Base-by-base conservation (phyloP, 2,113 vertebrate species). In the Bujurquina vittata region DNA sequence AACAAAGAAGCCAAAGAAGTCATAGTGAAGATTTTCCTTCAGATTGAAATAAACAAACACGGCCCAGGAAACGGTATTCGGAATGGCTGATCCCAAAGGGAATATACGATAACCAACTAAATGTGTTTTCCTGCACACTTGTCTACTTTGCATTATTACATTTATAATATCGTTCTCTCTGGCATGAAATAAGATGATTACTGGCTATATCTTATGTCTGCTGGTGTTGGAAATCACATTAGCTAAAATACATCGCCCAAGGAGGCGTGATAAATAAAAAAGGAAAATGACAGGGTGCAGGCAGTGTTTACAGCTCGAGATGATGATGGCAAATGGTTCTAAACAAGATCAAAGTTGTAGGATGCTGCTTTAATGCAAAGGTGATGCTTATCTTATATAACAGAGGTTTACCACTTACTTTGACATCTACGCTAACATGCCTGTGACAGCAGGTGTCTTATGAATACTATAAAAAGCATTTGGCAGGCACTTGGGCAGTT, bases 91-190 rank as follows among this genome's bases (percentile, higher is more conserved):
- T 55, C 69, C 57, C 52, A 31, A 8, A 52, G 63, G 54, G 23
- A 83, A 80, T 46, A 49, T 18, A 22, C 2, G 10, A 8, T 29
- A 54, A 85, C 18, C 49, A 54, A 56, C 26, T 72, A 1, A 58
- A 18, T 74, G 26, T 54, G 46, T 58, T 82, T 67, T 10, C 15
- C 26, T 10, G 5, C 4, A 1, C 23, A 22, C 15, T 26, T 78
- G 40, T 72, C 79, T 57, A 63, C 43, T 67, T 80, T 65, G 79
- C 55, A 81, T 80, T 37, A 80, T 76, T 80, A 54, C 79, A 80
- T 79, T 65, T 77, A 75, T 65, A 18, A 63, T 58, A 72, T 31
- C 1, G 37, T 65, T n/a, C 54, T 61, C 58, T 69, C 62, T 83
- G 54, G 76, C 29, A 60, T 62, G 33, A 40, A 76, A 63, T 20